A percentile compares a stretch with the other conserved stretches of the same genome.
Conservation (phyloP, 2,797 vertebrate genomes). For the Eidolon dupreanum region DNA sequence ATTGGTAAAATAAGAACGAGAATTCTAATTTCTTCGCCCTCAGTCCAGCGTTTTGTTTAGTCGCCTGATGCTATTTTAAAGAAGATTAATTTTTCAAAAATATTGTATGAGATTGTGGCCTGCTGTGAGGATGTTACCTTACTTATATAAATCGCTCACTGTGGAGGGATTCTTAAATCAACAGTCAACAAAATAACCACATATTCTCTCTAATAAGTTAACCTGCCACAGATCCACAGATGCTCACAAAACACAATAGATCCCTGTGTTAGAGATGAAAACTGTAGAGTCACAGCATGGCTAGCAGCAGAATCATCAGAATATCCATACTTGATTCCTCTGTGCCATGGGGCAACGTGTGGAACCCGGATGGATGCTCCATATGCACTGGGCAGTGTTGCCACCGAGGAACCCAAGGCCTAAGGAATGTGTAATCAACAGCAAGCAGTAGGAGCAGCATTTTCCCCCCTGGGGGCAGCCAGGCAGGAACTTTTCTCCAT, state of each 20-base stretch:
- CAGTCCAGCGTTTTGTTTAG: background rate
- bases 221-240: background rate
- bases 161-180: background rate
- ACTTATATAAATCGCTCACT: background rate
- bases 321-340: background rate
- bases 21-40: background rate
- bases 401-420: background rate
- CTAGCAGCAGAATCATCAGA: background rate
- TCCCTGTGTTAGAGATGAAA: background rate
- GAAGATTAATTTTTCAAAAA: background rate
- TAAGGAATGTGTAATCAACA: background rate
- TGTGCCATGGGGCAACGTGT: too few species aligned
- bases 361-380: background rate
- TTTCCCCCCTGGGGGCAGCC: too few species aligned
- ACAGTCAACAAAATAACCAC: background rate
- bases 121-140: background rate
- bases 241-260: background rate
- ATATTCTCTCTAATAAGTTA: background rate
- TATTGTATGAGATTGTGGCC: background rate
- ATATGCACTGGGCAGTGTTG: background rate
- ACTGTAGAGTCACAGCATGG: background rate
- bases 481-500: background rate
- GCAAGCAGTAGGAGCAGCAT: background rate
- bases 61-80: background rate
- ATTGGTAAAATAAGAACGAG: background rate